phyloP scores from a whole-genome alignment of 1,140 invertebrate species.

The Hermetia illucens region DNA sequence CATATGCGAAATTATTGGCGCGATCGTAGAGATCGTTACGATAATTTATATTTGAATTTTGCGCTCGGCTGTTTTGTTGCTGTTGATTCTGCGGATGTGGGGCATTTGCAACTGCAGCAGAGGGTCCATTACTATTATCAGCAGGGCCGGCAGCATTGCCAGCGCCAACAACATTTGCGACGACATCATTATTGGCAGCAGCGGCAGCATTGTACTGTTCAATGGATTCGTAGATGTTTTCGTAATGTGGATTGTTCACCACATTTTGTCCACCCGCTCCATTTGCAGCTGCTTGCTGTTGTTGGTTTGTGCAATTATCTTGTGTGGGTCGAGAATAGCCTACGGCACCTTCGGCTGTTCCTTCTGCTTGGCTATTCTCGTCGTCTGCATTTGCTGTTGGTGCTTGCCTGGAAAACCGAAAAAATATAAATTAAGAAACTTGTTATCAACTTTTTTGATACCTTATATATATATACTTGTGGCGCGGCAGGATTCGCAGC shows the following conservation, averaged over 20 bases:
- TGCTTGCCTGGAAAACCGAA: slow-evolving; percentile 7
- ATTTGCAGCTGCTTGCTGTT: slow-evolving; percentile 6
- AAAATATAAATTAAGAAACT: too few species aligned
- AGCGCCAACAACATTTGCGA: slow-evolving; percentile 7
- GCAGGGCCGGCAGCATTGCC: slow-evolving; percentile 15
- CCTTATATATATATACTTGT: too few species aligned
- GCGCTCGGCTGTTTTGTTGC: slow-evolving; percentile 1
- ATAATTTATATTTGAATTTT: slow-evolving; percentile 12
- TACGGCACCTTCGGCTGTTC: slow-evolving; percentile 31
- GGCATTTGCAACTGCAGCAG: slow-evolving; percentile 21
- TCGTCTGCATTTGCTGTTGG: slow-evolving; percentile 30
- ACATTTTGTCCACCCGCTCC: slow-evolving; percentile 10
- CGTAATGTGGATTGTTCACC: slow-evolving; percentile 29
- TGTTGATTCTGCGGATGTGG: slow-evolving; percentile 10
- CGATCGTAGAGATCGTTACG: slow-evolving; percentile 30
- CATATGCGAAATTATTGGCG: slow-evolving; percentile 19
- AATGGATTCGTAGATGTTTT: slow-evolving; percentile 35
- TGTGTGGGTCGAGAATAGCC: slow-evolving; percentile 28
- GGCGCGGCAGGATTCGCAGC: too few species aligned
- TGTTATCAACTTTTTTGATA: too few species aligned
- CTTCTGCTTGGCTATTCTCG: slow-evolving; percentile 36
- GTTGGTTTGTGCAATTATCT: slow-evolving; percentile 7
- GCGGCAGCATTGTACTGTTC: slow-evolving; percentile 20
- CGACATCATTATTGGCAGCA: slow-evolving; percentile 18
- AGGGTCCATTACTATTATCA: slow-evolving; percentile 16